A percentile compares a stretch with the other conserved stretches of the same genome.
Evolutionary conservation across 2,888 invertebrate species (phyloP).

Genomic region (Hybos culiciformis): DNA sequence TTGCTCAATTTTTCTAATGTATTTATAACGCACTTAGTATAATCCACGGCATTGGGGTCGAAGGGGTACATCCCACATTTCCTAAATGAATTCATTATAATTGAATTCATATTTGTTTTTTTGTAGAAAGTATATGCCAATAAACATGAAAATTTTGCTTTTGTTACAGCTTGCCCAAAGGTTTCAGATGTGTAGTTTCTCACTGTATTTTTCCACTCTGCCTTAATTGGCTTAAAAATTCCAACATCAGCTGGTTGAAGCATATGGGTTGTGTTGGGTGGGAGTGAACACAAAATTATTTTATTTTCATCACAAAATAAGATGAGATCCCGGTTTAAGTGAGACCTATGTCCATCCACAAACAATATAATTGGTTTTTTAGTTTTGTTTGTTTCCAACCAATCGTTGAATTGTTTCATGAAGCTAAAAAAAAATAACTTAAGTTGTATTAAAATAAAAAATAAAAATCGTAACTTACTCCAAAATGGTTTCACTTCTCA

Average conservation of each 20-base stretch:
- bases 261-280: too few species aligned
- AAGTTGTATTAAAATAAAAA: too few species aligned
- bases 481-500: conserved; percentile 7
- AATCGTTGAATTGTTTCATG: conserved; percentile 1
- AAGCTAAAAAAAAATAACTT: not conserved
- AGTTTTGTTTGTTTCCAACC: conserved; percentile 8
- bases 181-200: conserved; percentile 9
- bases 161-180: conserved; percentile 6
- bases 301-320: conserved; percentile 5
- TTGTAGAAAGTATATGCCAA: too few species aligned
- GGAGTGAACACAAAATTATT: conserved; percentile 8
- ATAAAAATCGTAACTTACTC: conserved; percentile 8
- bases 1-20: too few species aligned
- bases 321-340: conserved; percentile 2
- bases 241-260: conserved; percentile 14
- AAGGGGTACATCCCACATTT: too few species aligned
- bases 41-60: too few species aligned
- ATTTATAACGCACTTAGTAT: too few species aligned
- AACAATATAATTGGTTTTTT: conserved; percentile 9
- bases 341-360: too few species aligned
- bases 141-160: conserved; percentile 10
- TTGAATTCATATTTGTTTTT: too few species aligned
- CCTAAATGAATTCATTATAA: too few species aligned
- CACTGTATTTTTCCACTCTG: conserved; percentile 13
- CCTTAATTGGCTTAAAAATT: conserved; percentile 12